phyloP scores from a whole-genome alignment of 2,113 vertebrate genomes.

The Felis chaus region DNA sequence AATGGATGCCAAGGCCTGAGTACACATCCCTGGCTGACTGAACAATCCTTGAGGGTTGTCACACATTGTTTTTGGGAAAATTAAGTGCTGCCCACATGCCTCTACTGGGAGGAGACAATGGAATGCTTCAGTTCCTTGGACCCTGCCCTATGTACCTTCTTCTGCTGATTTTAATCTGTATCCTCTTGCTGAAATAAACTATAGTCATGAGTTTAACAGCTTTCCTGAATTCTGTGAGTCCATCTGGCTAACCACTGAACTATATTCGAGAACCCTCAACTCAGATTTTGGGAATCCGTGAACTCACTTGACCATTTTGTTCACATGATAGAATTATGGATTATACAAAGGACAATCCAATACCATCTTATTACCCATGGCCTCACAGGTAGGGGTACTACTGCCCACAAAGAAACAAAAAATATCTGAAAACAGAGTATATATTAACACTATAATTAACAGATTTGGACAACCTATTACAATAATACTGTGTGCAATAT shows the following conservation, averaged over 20 bases:
- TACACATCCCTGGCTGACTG: not conserved
- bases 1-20: not conserved
- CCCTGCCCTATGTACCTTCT: not conserved
- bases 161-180: not conserved
- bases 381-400: not conserved
- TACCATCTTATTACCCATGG: not conserved
- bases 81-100: not conserved
- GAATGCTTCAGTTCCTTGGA: not conserved
- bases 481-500: not conserved
- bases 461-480: not conserved
- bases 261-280: not conserved
- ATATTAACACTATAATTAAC: not conserved
- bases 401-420: not conserved
- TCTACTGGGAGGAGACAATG: too few species aligned
- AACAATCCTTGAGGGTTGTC: not conserved
- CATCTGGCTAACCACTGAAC: not conserved
- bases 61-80: not conserved
- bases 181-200: not conserved
- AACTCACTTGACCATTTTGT: not conserved
- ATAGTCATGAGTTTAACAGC: not conserved
- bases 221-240: not conserved
- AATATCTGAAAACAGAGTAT: not conserved
- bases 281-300: not conserved
- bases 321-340: not conserved
- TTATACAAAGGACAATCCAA: not conserved